phyloP scores from a whole-genome alignment of 2,113 vertebrate species.

The Galeopterus variegatus region DNA sequence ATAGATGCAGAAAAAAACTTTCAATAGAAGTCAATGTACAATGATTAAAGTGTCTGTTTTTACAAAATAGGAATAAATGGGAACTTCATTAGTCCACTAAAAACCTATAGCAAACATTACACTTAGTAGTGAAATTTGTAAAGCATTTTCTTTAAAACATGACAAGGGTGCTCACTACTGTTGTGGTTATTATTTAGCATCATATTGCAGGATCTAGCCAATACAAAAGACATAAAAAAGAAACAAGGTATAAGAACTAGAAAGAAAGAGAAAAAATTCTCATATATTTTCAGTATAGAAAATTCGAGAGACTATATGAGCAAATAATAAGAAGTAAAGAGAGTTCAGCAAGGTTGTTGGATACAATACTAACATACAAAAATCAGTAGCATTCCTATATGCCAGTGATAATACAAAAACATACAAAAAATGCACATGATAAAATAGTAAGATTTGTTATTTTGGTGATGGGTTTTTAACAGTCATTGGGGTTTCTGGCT shows the following conservation, averaged over 20 bases:
- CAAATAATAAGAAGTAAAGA: neutral
- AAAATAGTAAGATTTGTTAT: neutral
- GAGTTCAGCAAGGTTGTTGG: neutral
- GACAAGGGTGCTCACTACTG: neutral
- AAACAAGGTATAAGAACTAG: neutral
- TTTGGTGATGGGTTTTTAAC: neutral
- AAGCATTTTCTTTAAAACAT: slow-evolving; percentile 61
- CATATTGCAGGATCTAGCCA: neutral
- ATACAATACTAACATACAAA: neutral
- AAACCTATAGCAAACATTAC: slow-evolving; percentile 17
- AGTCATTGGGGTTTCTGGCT: neutral
- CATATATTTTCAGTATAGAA: neutral
- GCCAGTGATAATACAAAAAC: neutral
- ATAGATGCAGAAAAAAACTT: slow-evolving; percentile 36
- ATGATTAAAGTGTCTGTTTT: slow-evolving; percentile 45
- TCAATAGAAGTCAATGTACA: slow-evolving; percentile 25
- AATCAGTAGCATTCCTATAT: neutral
- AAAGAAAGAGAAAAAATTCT: neutral
- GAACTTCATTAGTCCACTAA: neutral
- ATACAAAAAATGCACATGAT: neutral
- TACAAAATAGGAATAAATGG: slow-evolving; percentile 20
- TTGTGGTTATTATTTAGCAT: neutral
- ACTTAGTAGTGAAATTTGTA: slow-evolving; percentile 27
- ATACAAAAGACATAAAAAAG: slow-evolving; percentile 18
- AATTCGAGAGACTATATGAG: neutral